Base-by-base conservation (phyloP, 2,797 vertebrate genomes). In the Zenarchopterus dispar region DNA sequence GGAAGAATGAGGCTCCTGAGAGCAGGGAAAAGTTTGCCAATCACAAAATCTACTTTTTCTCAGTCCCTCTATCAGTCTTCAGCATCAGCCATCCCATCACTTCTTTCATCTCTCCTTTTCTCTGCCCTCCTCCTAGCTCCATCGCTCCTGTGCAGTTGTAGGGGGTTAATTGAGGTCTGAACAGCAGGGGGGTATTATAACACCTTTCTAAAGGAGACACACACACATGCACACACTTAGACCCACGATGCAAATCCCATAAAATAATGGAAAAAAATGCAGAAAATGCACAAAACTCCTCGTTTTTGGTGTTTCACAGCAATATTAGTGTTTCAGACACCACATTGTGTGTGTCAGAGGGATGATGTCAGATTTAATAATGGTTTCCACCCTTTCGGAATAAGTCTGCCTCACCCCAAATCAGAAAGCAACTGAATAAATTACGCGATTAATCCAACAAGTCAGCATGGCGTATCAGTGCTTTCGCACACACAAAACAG, bases 121-220 rank as follows among this genome's bases (percentile, higher is more conserved):
- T 53, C 48, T 48, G 53, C 62, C 47, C 62, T 62, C 54, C 74
- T 70, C 59, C 49, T 56, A 22, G 48, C 66, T 74, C 79, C 41
- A 52, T 69, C 31, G 62, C 63, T 73, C 78, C 80, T 81, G 84
- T 76, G 84, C 76, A 84, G 78, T 88, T 71, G 78, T 72, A 75
- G 86, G 86, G 85, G 90, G 90, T 89, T 90, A 89, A 90, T 92
- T 88, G 85, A 90, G 88, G 88, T 88, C 83, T 68, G 42, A 86
- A 62, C 87, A 85, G 80, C 84, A 75, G 88, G 89, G 77, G 79
- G 75, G 77, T 66, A 85, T 90, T 85, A 86, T 83, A 76, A 85
- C 84, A 91, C 86, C 78, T 85, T 78, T 75, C 52, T 50, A 22
- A 69, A 77, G 67, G 79, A 64, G 53, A 70, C 55, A 76, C 62